Evolutionary conservation across 2,888 invertebrate genomes (phyloP).

Genomic region (Venusia cambrica): DNA sequence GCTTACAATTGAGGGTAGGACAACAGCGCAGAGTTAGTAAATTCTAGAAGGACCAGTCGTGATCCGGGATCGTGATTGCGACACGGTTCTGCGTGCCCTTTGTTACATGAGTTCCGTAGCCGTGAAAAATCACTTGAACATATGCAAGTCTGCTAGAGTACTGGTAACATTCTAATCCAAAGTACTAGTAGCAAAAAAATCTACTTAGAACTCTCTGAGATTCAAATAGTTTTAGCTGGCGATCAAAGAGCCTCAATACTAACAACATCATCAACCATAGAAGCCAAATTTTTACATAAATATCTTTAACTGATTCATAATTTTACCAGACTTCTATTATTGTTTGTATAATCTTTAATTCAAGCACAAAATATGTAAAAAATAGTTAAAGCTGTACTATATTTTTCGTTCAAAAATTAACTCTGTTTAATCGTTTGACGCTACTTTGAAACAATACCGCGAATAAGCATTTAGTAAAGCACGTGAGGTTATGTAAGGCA

Average conservation of each 20-base stretch:
- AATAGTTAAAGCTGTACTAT: constrained; percentile 1
- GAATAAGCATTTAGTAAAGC: constrained; percentile 56
- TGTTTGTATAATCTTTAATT: no score
- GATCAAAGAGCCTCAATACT: no score
- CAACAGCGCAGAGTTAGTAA: constrained; percentile 47
- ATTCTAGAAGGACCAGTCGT: constrained; percentile 72
- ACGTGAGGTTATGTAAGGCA: constrained; percentile 52
- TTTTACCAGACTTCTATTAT: no score
- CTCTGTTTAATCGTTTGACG: constrained; percentile 32
- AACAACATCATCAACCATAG: no score
- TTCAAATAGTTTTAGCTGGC: no score
- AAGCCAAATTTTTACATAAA: no score
- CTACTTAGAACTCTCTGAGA: no score
- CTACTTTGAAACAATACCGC: constrained; percentile 50
- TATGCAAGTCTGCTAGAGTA: constrained; percentile 67
- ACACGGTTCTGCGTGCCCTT: constrained; percentile 78
- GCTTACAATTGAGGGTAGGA: constrained; percentile 27
- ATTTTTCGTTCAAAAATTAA: constrained; percentile 17
- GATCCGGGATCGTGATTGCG: constrained; percentile 78
- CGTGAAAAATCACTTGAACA: constrained; percentile 80
- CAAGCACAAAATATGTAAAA: neutral
- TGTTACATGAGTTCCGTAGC: constrained; percentile 74
- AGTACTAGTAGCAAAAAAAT: constrained; percentile 48
- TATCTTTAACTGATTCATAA: no score
- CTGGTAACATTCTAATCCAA: constrained; percentile 67